phyloP scores from a whole-genome alignment of 35 echinoderm and acorn worm genomes.

The Patiria miniata region DNA sequence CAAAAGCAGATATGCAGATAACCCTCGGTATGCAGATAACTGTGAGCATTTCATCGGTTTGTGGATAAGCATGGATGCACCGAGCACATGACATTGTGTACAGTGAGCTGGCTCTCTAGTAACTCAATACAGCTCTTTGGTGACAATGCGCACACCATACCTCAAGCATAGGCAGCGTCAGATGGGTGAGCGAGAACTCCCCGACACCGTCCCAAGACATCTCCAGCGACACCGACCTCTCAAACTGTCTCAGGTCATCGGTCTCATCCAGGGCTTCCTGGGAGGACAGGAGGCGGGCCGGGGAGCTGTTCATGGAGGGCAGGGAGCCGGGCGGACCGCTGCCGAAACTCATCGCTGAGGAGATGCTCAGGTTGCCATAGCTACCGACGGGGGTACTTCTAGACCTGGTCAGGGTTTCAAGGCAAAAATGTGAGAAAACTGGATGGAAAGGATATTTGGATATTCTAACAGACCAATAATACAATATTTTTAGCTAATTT shows the following conservation, averaged over 20 bases:
- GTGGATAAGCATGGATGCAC: too few species aligned
- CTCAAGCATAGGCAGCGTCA: conserved; percentile 90
- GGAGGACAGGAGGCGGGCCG: conserved; percentile 70
- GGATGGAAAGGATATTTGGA: conserved; percentile 6
- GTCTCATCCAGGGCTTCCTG: conserved; percentile 92
- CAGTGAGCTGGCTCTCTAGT: too few species aligned
- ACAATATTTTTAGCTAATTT: too few species aligned
- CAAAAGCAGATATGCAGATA: too few species aligned
- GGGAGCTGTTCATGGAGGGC: conserved; percentile 30
- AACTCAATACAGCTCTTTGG: too few species aligned
- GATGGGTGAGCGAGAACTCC: conserved; percentile 89
- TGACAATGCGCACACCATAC: too few species aligned
- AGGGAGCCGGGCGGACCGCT: conserved; percentile 42
- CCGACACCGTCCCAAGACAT: conserved; percentile 61
- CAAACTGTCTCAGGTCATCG: conserved; percentile 85
- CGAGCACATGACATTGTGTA: too few species aligned
- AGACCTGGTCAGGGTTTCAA: conserved; percentile 14
- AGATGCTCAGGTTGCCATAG: conserved; percentile 18
- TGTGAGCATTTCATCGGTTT: too few species aligned
- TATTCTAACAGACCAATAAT: too few species aligned
- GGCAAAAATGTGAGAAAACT: too few species aligned
- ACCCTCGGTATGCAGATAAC: too few species aligned
- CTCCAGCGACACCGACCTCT: conserved; percentile 82
- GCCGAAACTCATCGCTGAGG: conserved; percentile 41
- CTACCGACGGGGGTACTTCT: conserved; percentile 18